Percentiles rank a stretch among this genome's conserved stretches.
These are phyloP conservation scores for Calidris pygmaea DNA, from an alignment of 2,113 vertebrate genomes.

Conservation along the genomic window DNA sequence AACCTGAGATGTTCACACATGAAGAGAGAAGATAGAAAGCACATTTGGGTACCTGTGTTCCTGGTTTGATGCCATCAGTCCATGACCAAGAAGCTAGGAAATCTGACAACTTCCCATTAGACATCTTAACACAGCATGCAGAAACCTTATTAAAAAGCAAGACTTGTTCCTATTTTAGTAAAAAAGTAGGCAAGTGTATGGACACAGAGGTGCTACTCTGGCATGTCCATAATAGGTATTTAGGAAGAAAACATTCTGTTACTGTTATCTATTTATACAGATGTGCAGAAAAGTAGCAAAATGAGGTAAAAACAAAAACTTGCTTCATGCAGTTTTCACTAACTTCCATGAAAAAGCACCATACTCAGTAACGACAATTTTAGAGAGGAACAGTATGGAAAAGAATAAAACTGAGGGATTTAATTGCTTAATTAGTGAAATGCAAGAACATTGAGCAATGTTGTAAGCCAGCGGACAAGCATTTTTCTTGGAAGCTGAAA, in stretches of 20 bases:
- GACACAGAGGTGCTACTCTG: not conserved
- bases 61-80: conserved; percentile 4
- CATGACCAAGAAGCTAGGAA: conserved; percentile 15
- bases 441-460: not conserved
- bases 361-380: not conserved
- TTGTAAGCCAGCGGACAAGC: not conserved
- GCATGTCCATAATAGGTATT: not conserved
- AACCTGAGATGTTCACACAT: not conserved
- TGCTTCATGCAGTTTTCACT: not conserved
- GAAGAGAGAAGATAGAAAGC: not conserved
- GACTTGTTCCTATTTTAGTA: not conserved
- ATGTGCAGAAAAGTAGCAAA: not conserved
- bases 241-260: not conserved
- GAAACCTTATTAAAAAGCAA: not conserved
- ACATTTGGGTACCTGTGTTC: not conserved
- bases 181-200: not conserved
- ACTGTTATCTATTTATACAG: not conserved
- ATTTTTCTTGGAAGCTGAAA: not conserved
- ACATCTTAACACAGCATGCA: not conserved
- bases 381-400: not conserved
- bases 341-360: not conserved
- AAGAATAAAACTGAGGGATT: not conserved
- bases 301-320: not conserved
- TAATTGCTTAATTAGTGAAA: not conserved
- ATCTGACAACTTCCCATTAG: not conserved